These are phyloP conservation scores for Cyphomyrus plagiostoma DNA, from an alignment of 2,113 vertebrate species.

Conservation along the genomic window DNA sequence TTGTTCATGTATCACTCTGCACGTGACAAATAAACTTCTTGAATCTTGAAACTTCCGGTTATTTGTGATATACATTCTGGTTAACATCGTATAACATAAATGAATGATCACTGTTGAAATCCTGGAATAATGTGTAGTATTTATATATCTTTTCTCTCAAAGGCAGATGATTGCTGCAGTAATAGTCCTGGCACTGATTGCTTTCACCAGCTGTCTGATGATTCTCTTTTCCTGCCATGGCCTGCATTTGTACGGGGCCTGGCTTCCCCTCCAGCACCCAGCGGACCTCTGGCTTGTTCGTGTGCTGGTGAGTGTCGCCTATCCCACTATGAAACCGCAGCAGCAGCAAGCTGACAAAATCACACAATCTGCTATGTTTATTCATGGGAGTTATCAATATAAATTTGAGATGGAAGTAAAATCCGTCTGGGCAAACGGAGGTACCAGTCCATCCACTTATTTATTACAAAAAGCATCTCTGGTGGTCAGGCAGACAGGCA, in stretches of 20 bases:
- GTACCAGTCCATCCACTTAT: not conserved
- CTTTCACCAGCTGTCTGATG: constrained; percentile 48
- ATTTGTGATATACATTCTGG: not conserved
- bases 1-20: not conserved
- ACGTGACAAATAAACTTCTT: not conserved
- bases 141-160: not conserved
- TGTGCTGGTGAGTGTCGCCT: constrained; percentile 50
- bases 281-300: constrained; percentile 68
- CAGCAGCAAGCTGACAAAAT: not conserved
- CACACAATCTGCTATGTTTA: not conserved
- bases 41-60: not conserved
- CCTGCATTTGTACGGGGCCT: constrained; percentile 48
- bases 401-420: not conserved
- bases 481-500: not conserved
- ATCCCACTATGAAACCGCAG: not conserved
- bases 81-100: not conserved
- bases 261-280: constrained; percentile 63
- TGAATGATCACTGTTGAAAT: not conserved
- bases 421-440: not conserved
- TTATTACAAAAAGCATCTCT: not conserved
- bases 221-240: constrained; percentile 64
- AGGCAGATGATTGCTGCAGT: constrained; percentile 56
- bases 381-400: not conserved
- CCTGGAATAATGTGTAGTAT: not conserved
- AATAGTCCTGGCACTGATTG: constrained; percentile 58